Percentiles rank a stretch among this genome's conserved stretches.
These are phyloP conservation scores for Squalus acanthias DNA, from an alignment of 2,797 vertebrate species.

Conservation along the genomic window DNA sequence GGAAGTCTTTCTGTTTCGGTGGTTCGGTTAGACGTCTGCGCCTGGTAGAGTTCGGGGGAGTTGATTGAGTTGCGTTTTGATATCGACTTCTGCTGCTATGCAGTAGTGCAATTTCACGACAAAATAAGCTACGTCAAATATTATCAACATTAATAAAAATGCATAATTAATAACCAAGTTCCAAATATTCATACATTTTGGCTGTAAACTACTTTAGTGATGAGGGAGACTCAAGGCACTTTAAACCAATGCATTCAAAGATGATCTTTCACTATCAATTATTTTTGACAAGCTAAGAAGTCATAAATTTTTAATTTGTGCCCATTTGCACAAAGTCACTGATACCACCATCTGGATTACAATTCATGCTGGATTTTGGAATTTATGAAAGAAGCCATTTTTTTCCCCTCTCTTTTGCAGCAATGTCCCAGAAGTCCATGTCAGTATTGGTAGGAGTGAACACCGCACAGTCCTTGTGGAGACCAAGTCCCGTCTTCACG, in stretches of 20 bases:
- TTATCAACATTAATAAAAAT: not conserved
- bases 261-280: not conserved
- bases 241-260: not conserved
- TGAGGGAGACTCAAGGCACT: not conserved
- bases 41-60: not conserved
- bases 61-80: not conserved
- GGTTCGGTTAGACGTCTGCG: not conserved
- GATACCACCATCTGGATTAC: too few relatives aligned
- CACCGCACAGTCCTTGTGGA: too few relatives aligned
- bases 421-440: too few relatives aligned
- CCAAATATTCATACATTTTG: not conserved
- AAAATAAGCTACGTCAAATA: not conserved
- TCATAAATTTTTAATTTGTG: not conserved
- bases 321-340: not conserved
- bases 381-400: too few relatives aligned
- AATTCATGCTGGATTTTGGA: too few relatives aligned
- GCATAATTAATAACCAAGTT: not conserved
- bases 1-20: not conserved
- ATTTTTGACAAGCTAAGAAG: not conserved
- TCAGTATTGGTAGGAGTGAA: too few relatives aligned
- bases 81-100: not conserved
- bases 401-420: too few relatives aligned
- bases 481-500: too few relatives aligned
- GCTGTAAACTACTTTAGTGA: not conserved
- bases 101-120: not conserved